Base-by-base conservation (phyloP, 2,888 invertebrate genomes). In the Euclidia mi region DNA sequence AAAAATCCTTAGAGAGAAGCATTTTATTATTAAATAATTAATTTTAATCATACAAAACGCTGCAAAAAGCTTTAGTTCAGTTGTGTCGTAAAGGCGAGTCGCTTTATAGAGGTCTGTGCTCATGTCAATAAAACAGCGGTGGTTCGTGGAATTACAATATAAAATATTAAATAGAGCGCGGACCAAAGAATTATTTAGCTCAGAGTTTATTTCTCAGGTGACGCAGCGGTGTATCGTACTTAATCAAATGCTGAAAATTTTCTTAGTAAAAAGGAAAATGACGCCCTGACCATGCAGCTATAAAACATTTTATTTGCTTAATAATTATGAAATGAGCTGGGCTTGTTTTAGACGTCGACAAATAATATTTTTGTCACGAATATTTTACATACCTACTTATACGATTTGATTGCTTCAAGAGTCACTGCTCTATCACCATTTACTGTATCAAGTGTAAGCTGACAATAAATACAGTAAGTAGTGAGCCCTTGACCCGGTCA, bases 61-160 rank as follows among this genome's bases (percentile, higher is more conserved):
- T 57, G 68, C 55, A 76, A 77, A 74, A 79, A 75, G 62, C 71
- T 70, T 56, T 61, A 64, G 65, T 65, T 57, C 47, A 42, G 41
- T 63, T 68, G 60, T 56, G 62, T 79, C 85, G 82, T 89, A 87
- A 89, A 86, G 81, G 69, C 74, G 51, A 53, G 52, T 29, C 71
- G 69, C 82, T 90, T 89, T 89, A 89, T 84, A 69, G 85, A 71
- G 83, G 84, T 78, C 80, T 69, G n/a, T n/a, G 59, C 48, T 52
- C 47, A 52, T 56, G 67, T 67, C 79, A 78, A 85, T 85, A 85
- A 88, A 78, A 50, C 42, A 64, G 56, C 61, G 67, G 65, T 72
- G 69, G 67, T 58, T 50, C 58, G 78, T 66, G 63, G 79, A 81
- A 87, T 87, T 84, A 81, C 82, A 65, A 70, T 69, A 83, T 87